Conservation (phyloP, 2,113 vertebrate species). For the Pantherophis guttatus region DNA sequence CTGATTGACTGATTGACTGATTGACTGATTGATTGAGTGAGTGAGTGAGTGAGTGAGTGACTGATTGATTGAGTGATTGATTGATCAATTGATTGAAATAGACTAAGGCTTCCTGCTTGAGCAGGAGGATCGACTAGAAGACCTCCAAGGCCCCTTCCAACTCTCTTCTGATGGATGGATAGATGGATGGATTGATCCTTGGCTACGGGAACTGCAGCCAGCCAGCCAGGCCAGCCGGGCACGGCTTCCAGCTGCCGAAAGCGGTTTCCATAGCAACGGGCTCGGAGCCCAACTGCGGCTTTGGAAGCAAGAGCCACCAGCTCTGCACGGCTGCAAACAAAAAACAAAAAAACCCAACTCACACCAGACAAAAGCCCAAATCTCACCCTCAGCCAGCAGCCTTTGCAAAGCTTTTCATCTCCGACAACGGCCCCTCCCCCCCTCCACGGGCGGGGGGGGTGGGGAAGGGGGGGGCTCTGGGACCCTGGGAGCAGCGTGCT, state of each 20-base stretch:
- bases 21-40: too few species aligned
- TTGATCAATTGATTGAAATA: too few species aligned
- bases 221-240: constrained; percentile 32
- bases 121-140: too few species aligned
- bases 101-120: too few species aligned
- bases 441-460: too few species aligned
- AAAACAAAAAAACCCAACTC: too few species aligned
- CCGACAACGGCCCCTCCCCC: background rate
- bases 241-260: constrained; percentile 45
- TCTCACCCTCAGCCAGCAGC: background rate
- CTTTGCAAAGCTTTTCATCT: background rate
- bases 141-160: background rate
- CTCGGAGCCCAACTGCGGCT: constrained; percentile 23
- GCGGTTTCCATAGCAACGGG: constrained; percentile 56
- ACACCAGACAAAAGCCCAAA: accelerated
- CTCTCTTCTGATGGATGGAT: too few species aligned
- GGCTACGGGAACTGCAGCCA: background rate
- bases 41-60: too few species aligned
- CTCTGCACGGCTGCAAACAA: background rate
- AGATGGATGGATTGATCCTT: background rate
- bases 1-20: too few species aligned
- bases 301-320: constrained; percentile 37
- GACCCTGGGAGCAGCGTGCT: background rate
- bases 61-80: too few species aligned
- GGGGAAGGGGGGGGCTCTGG: background rate